Evolutionary conservation across 2,888 invertebrate genomes (phyloP).

Genomic region (Drosophila robusta): DNA sequence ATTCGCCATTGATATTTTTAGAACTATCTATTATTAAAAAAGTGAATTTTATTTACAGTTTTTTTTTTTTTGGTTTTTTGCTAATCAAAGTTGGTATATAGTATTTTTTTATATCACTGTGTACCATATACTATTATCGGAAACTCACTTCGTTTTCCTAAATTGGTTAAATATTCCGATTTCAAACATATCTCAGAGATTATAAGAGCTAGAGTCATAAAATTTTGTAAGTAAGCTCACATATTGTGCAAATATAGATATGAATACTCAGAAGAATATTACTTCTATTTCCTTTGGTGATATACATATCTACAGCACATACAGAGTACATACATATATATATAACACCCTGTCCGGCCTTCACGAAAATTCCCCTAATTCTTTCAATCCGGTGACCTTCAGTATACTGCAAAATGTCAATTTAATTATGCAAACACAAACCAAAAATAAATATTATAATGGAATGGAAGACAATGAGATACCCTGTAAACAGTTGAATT

Average conservation of each 20-base stretch:
- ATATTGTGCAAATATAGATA: too few species aligned
- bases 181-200: too few species aligned
- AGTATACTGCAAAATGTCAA: conserved; percentile 39
- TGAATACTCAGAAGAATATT: too few species aligned
- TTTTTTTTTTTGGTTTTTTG: too few species aligned
- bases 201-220: too few species aligned
- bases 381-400: conserved; percentile 28
- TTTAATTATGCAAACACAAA: conserved; percentile 29
- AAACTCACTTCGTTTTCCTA: too few species aligned
- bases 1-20: not conserved
- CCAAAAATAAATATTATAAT: not conserved
- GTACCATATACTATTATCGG: too few species aligned
- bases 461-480: not conserved
- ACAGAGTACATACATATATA: not conserved
- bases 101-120: too few species aligned
- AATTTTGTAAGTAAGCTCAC: too few species aligned
- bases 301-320: not conserved
- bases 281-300: not conserved
- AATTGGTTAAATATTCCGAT: too few species aligned
- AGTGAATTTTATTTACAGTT: too few species aligned
- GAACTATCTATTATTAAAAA: not conserved
- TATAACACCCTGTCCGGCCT: not conserved
- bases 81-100: too few species aligned
- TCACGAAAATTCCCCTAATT: not conserved
- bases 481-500: not conserved